Evolutionary conservation across 1,140 invertebrate genomes (phyloP).

Genomic region (Heliconius himera): DNA sequence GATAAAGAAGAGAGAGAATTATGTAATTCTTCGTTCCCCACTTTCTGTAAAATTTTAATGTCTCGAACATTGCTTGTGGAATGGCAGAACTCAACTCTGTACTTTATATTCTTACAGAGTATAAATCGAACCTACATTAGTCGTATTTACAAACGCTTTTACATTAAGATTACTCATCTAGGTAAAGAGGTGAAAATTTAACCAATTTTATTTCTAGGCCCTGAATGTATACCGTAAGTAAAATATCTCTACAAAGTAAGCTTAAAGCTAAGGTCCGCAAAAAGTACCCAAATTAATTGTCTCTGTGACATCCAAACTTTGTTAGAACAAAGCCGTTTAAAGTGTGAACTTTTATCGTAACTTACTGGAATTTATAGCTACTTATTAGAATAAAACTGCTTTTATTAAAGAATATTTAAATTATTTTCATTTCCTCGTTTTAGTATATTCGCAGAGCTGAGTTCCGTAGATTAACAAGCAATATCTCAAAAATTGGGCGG

Average conservation of each 20-base stretch:
- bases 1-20: too few relatives aligned
- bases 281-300: constrained; percentile 13
- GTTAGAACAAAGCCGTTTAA: constrained; percentile 9
- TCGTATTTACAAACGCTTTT: too few relatives aligned
- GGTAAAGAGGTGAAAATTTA: neutral
- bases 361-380: neutral
- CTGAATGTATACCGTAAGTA: neutral
- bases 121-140: too few relatives aligned
- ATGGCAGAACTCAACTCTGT: too few relatives aligned
- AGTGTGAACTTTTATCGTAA: constrained; percentile 14
- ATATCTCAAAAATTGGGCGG: too few relatives aligned
- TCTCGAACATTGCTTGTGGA: too few relatives aligned
- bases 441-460: neutral
- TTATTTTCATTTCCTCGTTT: neutral
- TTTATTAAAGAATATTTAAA: neutral
- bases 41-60: too few relatives aligned
- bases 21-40: too few relatives aligned
- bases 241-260: neutral
- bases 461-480: too few relatives aligned
- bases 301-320: constrained; percentile 8
- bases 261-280: constrained; percentile 1
- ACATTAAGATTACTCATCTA: neutral
- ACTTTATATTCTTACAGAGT: too few relatives aligned
- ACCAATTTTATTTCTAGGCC: neutral
- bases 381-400: constrained; percentile 10